Base-by-base conservation (phyloP, 2,797 vertebrate species). In the Falco cherrug region DNA sequence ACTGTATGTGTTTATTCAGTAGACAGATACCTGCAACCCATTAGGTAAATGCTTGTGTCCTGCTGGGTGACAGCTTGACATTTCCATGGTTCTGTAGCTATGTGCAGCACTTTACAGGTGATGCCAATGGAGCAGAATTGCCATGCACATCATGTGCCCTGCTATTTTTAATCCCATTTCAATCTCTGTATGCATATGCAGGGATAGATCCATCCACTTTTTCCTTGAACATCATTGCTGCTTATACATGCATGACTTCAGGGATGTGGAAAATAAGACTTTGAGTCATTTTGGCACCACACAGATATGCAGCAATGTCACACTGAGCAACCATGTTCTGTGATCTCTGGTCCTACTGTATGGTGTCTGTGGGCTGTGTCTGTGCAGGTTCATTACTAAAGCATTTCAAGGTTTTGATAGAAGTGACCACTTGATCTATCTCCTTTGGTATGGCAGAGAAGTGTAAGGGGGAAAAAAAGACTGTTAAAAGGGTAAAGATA, bases 91-190 rank as follows among this genome's bases (percentile, higher is more conserved):
- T 41, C 37, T 70, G 37, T 33, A 68, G 13, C 3, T 54, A 10
- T 4, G 7, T 59, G 39, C n/a, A 75, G n/a, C 35, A 54, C 43
- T 83, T 75, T 65, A 39, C 31, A 65, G 39, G 24, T 29, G 21
- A 35, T 68, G 19, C 7, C 25, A 39, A 6, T 6, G n/a, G 21
- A 82, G 41, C 8, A 68, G 25, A 78, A 60, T 71, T 59, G 21
- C 37, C 59, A 68, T 10, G 11, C 0, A 7, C 2, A 0, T 61
- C 20, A 4, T 24, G 3, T 24, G 21, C 18, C 14, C 5, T 35
- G 33, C 17, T 53, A 5, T 61, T 89, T 87, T 48, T n/a, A 84
- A 61, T 78, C 45, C 28, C 12, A 3, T 86, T 78, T 56, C 35
- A 81, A 64, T n/a, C 10, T 41, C 41, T 45, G 2, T 18, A 10